Percentiles rank a stretch among this genome's conserved stretches.
phyloP scores from a whole-genome alignment of 2,797 vertebrate genomes.

The Poeciliopsis infans region DNA sequence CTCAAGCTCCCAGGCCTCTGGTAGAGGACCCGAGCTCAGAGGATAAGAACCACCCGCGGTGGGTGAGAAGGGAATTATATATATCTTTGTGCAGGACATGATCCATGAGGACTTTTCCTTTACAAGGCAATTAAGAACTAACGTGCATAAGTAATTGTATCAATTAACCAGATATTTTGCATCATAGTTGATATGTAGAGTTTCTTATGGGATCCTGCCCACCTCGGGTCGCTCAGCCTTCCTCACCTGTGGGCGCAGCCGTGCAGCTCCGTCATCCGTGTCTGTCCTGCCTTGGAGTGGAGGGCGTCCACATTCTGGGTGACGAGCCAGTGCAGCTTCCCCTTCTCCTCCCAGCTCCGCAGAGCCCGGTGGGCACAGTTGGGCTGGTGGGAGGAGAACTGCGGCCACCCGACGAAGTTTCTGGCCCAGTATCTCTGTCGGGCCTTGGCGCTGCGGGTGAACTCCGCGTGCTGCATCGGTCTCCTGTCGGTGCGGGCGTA shows the following conservation, averaged over 20 bases:
- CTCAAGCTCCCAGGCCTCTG: too few species aligned
- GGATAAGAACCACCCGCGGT: too few species aligned
- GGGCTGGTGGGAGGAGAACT: slow-evolving; percentile 89
- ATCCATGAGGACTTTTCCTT: not conserved
- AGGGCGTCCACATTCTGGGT: slow-evolving; percentile 97
- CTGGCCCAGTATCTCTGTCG: slow-evolving; percentile 97
- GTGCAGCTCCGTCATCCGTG: slow-evolving; percentile 89
- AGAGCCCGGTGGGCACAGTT: slow-evolving; percentile 87
- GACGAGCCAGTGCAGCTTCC: slow-evolving; percentile 93
- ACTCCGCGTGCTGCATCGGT: slow-evolving; percentile 90
- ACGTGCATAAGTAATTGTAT: not conserved
- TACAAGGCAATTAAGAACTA: not conserved
- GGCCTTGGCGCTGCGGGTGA: slow-evolving; percentile 83
- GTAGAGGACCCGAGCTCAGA: too few species aligned
- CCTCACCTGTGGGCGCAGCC: slow-evolving; percentile 91
- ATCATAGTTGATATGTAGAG: not conserved
- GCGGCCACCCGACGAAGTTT: slow-evolving; percentile 96
- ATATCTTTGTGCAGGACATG: too few species aligned
- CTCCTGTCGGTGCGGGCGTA: slow-evolving; percentile 90
- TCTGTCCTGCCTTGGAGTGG: slow-evolving; percentile 90
- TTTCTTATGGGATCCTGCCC: not conserved
- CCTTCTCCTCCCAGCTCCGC: slow-evolving; percentile 85
- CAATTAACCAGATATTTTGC: not conserved
- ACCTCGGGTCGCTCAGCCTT: not conserved
- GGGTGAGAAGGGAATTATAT: too few species aligned